Percentiles rank a stretch among this genome's conserved stretches.
Evolutionary conservation across 2,113 vertebrate species (phyloP).

Genomic region (Clupea harengus): DNA sequence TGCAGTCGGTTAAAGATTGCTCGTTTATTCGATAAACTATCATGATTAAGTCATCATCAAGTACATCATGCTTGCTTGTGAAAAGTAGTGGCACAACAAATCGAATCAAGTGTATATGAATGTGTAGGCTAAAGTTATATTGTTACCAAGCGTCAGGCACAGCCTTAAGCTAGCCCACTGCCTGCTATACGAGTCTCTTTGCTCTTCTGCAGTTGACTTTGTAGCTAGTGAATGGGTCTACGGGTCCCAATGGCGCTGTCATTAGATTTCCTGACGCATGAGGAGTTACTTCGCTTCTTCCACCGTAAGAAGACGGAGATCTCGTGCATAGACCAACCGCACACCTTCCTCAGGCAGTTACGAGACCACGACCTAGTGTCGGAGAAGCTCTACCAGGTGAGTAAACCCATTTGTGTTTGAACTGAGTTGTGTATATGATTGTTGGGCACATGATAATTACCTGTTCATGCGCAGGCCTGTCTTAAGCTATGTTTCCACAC

Average conservation of each 20-base stretch:
- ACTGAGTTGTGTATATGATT: no score
- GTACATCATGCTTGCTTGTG: no score
- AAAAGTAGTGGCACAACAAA: no score
- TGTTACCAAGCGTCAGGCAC: no score
- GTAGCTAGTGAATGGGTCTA: not conserved
- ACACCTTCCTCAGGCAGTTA: slow-evolving; percentile 60
- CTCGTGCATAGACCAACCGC: slow-evolving; percentile 61
- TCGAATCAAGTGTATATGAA: no score
- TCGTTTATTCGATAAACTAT: no score
- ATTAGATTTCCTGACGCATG: slow-evolving; percentile 42
- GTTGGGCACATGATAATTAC: no score
- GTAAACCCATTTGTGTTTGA: not conserved
- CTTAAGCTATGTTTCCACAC: no score
- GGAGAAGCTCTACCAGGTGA: slow-evolving; percentile 57
- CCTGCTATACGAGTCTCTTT: not conserved
- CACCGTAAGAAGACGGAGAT: slow-evolving; percentile 60
- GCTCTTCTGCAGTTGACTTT: not conserved
- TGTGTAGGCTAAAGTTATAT: no score
- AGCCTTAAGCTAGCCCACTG: not conserved
- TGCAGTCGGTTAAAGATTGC: no score
- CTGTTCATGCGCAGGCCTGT: no score
- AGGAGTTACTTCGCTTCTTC: slow-evolving; percentile 54
- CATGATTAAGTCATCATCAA: no score
- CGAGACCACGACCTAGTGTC: slow-evolving; percentile 63
- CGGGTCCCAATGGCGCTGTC: slow-evolving; percentile 51